These are phyloP conservation scores for Brachystomella parvula DNA, from an alignment of 1,140 invertebrate species.

Conservation along the genomic window DNA sequence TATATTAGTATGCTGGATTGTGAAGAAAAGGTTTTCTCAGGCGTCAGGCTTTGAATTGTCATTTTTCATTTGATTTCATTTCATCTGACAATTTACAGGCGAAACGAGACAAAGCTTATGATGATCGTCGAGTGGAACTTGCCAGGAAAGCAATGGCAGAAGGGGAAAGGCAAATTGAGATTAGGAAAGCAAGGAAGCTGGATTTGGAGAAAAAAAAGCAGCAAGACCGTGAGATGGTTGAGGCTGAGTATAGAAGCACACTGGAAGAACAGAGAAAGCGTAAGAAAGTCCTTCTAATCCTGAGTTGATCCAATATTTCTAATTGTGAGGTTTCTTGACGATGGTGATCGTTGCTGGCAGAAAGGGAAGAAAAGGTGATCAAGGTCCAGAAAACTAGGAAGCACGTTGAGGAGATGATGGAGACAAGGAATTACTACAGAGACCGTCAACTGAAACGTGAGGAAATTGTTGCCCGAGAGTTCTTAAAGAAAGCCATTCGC, in stretches of 20 bases:
- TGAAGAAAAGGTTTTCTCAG: conserved; percentile 27
- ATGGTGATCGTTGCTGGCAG: not conserved
- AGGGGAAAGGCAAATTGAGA: conserved; percentile 23
- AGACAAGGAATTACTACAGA: conserved; percentile 32
- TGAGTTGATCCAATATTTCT: not conserved
- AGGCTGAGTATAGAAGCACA: conserved; percentile 8
- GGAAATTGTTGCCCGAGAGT: conserved; percentile 33
- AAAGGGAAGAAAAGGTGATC: conserved; percentile 18
- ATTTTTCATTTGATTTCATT: not conserved
- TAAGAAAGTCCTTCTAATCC: not conserved
- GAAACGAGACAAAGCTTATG: conserved; percentile 22
- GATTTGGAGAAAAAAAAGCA: conserved; percentile 17
- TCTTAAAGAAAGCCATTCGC: conserved; percentile 33
- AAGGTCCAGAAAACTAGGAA: conserved; percentile 19
- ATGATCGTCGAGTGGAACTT: conserved; percentile 7
- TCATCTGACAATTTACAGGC: conserved; percentile 5
- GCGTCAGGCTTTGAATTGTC: not conserved
- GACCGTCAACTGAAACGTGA: conserved; percentile 30
- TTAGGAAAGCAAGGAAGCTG: conserved; percentile 19
- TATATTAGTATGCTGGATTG: conserved; percentile 18
- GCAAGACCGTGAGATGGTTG: conserved; percentile 23
- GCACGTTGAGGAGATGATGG: conserved; percentile 35
- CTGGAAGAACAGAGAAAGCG: conserved; percentile 22
- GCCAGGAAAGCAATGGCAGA: conserved; percentile 8
- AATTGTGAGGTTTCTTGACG: not conserved